Evolutionary conservation across 2,797 vertebrate genomes (phyloP).

Genomic region (Spheniscus humboldti): DNA sequence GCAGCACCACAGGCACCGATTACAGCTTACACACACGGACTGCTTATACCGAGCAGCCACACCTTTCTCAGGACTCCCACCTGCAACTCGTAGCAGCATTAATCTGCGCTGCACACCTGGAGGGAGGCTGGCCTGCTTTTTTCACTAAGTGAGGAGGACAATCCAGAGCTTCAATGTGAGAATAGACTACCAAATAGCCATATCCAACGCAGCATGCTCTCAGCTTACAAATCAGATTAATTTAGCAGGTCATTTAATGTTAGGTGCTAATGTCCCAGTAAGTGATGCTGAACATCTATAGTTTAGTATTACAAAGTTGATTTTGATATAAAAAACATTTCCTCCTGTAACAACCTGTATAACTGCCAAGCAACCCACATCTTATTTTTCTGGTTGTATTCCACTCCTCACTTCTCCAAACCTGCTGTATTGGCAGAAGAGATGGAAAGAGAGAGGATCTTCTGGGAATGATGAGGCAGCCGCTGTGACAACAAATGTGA

Average conservation of each 20-base stretch:
- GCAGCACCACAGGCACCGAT: background rate
- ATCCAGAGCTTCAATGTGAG: background rate
- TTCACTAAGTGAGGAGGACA: background rate
- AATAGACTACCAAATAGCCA: background rate
- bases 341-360: background rate
- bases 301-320: background rate
- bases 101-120: background rate
- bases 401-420: background rate
- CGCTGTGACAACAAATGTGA: background rate
- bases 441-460: background rate
- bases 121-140: background rate
- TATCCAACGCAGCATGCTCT: background rate
- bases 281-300: background rate
- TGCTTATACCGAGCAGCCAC: background rate
- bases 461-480: background rate
- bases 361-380: background rate
- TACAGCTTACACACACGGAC: rapidly evolving
- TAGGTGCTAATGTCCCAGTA: background rate
- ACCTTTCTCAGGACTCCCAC: background rate
- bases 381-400: background rate
- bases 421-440: background rate
- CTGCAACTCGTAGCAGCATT: background rate
- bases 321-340: background rate
- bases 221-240: background rate
- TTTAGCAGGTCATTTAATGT: background rate